Evolutionary conservation across 2,113 vertebrate genomes (phyloP).

Genomic region (Cryptoleucopteryx plumbea): DNA sequence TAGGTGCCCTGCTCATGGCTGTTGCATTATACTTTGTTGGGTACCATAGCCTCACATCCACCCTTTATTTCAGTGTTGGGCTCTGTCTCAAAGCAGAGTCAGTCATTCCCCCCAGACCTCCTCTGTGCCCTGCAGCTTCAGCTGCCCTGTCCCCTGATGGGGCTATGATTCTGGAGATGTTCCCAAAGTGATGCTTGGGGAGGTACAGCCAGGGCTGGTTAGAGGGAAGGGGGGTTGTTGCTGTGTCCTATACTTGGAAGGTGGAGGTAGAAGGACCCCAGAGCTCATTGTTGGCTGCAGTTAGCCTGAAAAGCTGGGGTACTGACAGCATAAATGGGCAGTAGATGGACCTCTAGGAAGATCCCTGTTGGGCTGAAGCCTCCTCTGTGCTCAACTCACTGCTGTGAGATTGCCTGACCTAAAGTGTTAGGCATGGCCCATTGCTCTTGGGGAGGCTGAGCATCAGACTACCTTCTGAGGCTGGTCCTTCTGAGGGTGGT

Average conservation of each 20-base stretch:
- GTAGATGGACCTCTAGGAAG: not conserved
- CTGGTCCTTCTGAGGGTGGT: not conserved
- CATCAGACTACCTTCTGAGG: not conserved
- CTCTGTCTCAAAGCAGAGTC: no score
- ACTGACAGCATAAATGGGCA: not conserved
- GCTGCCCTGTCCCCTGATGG: not conserved
- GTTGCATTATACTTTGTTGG: not conserved
- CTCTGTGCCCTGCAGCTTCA: not conserved
- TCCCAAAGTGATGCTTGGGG: not conserved
- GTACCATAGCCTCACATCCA: not conserved
- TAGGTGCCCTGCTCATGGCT: not conserved
- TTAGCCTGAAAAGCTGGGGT: not conserved
- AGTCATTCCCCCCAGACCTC: not conserved
- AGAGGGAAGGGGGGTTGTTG: not conserved
- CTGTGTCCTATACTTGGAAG: not conserved
- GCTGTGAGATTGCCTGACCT: not conserved
- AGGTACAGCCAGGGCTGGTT: not conserved
- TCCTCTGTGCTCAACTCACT: not conserved
- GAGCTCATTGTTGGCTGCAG: not conserved
- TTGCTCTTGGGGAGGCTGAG: not conserved
- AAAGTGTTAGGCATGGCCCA: not conserved
- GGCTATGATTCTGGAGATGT: not conserved
- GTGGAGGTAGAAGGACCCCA: not conserved
- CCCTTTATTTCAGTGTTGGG: not conserved
- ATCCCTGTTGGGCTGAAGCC: not conserved